Evolutionary conservation across 2,113 vertebrate species (phyloP).

Genomic region (Dissostichus mawsoni): DNA sequence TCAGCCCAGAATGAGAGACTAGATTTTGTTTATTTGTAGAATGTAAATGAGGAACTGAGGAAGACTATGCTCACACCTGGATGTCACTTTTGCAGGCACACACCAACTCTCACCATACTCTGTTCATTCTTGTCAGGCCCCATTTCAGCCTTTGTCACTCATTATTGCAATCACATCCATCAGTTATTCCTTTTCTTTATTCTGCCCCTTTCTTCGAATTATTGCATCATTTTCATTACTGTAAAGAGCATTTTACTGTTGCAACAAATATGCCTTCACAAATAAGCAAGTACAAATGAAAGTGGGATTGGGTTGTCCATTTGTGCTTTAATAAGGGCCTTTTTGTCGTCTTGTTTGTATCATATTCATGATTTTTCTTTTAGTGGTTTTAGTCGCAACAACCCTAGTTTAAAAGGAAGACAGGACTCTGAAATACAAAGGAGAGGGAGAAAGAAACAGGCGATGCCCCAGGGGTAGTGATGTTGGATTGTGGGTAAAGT

Average conservation of each 20-base stretch:
- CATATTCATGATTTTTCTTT: background rate
- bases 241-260: background rate
- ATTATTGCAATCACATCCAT: conserved; percentile 7
- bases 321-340: background rate
- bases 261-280: background rate
- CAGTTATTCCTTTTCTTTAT: conserved; percentile 6
- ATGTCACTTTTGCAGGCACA: conserved; percentile 74
- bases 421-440: background rate
- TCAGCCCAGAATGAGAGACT: background rate
- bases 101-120: conserved; percentile 59
- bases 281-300: background rate
- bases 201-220: background rate
- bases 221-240: conserved; percentile 1
- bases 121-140: conserved; percentile 26
- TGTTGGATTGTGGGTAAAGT: conserved; percentile 44
- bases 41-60: conserved; percentile 67
- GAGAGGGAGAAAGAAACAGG: conserved; percentile 16
- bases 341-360: background rate
- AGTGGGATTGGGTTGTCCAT: background rate
- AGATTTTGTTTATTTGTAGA: conserved; percentile 48
- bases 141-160: conserved; percentile 48
- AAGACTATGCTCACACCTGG: conserved; percentile 65
- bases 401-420: conserved; percentile 7
- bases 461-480: conserved; percentile 38
- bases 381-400: background rate